Percentiles rank a stretch among this genome's conserved stretches.
These are phyloP conservation scores for Oryzias celebensis DNA, from an alignment of 2,113 vertebrate species.

Conservation along the genomic window DNA sequence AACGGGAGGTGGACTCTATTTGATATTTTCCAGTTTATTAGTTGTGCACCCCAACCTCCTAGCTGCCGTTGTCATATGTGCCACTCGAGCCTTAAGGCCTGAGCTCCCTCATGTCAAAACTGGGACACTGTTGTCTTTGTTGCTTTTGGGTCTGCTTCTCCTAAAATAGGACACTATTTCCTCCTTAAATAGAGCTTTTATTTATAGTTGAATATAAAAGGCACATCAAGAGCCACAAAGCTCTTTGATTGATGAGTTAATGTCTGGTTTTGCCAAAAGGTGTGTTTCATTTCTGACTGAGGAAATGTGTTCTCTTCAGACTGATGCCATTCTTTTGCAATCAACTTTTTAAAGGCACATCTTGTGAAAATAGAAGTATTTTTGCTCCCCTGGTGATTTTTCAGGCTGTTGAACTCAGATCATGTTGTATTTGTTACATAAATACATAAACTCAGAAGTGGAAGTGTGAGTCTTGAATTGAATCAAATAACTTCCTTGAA, in stretches of 20 bases:
- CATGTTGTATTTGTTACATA: too few relatives aligned
- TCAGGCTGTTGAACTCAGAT: too few relatives aligned
- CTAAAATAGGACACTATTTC: conserved; percentile 77
- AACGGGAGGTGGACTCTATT: too few relatives aligned
- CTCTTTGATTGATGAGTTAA: conserved; percentile 16
- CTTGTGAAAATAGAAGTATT: too few relatives aligned
- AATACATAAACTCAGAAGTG: too few relatives aligned
- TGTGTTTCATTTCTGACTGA: conserved; percentile 17
- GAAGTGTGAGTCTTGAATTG: too few relatives aligned
- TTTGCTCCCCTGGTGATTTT: too few relatives aligned
- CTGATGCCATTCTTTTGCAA: conserved; percentile 2
- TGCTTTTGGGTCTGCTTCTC: conserved; percentile 72
- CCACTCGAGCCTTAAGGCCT: conserved; percentile 65
- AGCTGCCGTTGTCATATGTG: conserved; percentile 44
- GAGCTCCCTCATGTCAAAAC: conserved; percentile 71
- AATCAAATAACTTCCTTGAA: too few relatives aligned
- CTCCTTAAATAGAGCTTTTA: conserved; percentile 70
- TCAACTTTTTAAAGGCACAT: too few relatives aligned
- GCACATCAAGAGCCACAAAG: conserved; percentile 35
- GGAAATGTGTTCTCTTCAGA: conserved; percentile 3
- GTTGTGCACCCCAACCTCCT: conserved; percentile 28
- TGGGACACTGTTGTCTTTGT: conserved; percentile 79
- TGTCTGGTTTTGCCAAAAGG: not conserved
- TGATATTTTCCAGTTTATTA: conserved; percentile 15
- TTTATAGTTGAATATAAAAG: conserved; percentile 69